A percentile compares a stretch with the other conserved stretches of the same genome.
Evolutionary conservation across 2,113 vertebrate species (phyloP).

Genomic region (Donacobius atricapilla): DNA sequence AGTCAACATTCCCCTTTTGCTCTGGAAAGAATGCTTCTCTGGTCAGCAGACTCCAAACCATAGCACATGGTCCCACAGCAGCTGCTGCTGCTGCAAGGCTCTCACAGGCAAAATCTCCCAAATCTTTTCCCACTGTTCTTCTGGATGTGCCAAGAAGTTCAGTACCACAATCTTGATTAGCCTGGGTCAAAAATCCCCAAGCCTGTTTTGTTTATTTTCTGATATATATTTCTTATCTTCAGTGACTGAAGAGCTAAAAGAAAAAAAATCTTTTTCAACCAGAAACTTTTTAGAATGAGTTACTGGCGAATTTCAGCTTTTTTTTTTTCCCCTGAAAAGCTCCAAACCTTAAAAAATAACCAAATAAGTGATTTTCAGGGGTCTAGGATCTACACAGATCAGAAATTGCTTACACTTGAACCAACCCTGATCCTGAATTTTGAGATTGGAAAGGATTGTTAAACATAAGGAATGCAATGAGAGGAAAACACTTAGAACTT

Average conservation of each 20-base stretch:
- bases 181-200: background rate
- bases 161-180: background rate
- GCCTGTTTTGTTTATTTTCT: background rate
- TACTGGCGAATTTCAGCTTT: background rate
- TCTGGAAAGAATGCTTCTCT: background rate
- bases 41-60: background rate
- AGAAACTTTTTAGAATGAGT: background rate
- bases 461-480: background rate
- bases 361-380: background rate
- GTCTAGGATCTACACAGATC: background rate
- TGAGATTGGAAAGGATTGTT: background rate
- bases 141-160: background rate
- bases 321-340: background rate
- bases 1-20: conserved; percentile 28
- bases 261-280: background rate
- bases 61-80: background rate
- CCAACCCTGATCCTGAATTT: background rate
- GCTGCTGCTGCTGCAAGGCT: conserved; percentile 13
- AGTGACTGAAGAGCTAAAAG: background rate
- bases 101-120: background rate
- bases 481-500: background rate
- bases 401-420: background rate
- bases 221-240: background rate
- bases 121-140: background rate
- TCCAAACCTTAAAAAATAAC: background rate